Conservation (phyloP, 2,797 vertebrate species). For the Scyliorhinus canicula region DNA sequence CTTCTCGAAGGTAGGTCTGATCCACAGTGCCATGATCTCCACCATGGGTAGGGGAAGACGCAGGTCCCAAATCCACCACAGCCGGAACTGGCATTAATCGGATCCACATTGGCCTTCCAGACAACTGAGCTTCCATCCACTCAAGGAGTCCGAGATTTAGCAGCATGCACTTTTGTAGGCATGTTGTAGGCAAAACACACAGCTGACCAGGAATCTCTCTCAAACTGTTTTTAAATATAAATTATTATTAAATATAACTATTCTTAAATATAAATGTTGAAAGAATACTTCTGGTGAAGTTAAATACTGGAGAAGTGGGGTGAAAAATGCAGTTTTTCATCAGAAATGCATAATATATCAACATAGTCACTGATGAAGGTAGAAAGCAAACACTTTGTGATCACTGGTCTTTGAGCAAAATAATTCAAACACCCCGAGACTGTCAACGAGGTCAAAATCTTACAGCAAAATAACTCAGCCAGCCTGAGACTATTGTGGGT, state of each 20-base stretch:
- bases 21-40: no score
- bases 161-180: no score
- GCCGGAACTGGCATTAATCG: no score
- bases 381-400: background rate
- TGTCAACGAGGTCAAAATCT: no score
- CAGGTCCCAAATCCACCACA: no score
- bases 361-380: background rate
- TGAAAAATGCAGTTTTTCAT: background rate
- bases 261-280: background rate
- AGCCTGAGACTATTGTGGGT: background rate
- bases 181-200: no score
- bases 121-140: no score
- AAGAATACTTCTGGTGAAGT: background rate
- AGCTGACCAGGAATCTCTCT: no score
- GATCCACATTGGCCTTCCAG: no score
- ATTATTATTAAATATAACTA: background rate
- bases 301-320: background rate
- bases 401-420: background rate
- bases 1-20: no score
- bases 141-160: no score
- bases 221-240: background rate
- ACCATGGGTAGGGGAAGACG: no score
- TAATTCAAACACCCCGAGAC: background rate
- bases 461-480: background rate
- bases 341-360: background rate